Conservation (phyloP, 2,797 vertebrate species). For the Aldrovandia affinis region DNA sequence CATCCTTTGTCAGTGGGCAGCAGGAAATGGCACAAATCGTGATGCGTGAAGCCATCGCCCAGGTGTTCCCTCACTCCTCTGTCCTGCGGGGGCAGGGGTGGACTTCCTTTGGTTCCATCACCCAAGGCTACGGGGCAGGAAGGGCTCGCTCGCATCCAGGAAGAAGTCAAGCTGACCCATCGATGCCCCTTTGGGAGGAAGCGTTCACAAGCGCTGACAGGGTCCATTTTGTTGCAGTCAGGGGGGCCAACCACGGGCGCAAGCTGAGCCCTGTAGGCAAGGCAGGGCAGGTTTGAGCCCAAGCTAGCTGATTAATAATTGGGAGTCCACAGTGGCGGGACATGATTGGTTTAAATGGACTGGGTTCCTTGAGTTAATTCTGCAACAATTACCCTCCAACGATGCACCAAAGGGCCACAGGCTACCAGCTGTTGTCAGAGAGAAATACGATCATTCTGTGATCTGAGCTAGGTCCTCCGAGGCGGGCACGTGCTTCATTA, state of each 20-base stretch:
- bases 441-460: too few relatives aligned
- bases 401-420: too few relatives aligned
- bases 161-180: not conserved
- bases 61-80: not conserved
- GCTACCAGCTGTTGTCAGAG: too few relatives aligned
- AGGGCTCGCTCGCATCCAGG: not conserved
- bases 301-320: not conserved
- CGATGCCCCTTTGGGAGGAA: not conserved
- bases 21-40: not conserved
- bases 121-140: constrained; percentile 4
- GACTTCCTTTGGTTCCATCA: not conserved
- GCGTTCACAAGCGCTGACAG: not conserved
- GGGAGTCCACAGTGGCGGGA: not conserved
- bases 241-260: not conserved
- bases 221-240: not conserved
- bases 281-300: too few relatives aligned
- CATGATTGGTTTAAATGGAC: not conserved
- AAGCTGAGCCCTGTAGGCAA: too few relatives aligned
- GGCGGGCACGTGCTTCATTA: too few relatives aligned
- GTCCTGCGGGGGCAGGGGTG: not conserved
- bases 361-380: too few relatives aligned
- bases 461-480: too few relatives aligned
- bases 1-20: not conserved
- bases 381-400: too few relatives aligned
- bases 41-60: not conserved